Base-by-base conservation (phyloP, 2,113 vertebrate genomes). In the Pipra filicauda region DNA sequence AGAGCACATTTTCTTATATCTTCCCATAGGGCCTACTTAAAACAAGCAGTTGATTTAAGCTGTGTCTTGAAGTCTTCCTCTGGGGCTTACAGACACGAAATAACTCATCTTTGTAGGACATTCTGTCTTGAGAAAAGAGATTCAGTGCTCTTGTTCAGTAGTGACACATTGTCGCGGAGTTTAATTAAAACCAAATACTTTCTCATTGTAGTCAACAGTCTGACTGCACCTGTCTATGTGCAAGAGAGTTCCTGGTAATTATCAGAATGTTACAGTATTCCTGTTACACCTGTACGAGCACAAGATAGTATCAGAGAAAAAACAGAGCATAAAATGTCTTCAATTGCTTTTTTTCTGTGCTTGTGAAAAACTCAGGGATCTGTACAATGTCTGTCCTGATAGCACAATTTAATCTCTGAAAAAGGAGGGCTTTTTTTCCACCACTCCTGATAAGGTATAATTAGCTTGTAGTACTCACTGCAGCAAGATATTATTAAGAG, bases 51-150 rank as follows among this genome's bases (percentile, higher is more conserved):
- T 55, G 71, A 66, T 82, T 80, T 75, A 65, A 82, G 51, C 76
- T 96, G 94, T 93, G 28, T 94, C 79, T 92, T 84, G 54, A 81
- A 90, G 72, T 93, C 95, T 96, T 97, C 96, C 93, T 96, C 48
- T 48, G 33, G 73, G 79, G 44, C 55, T 96, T 92, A 89, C 58
- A 84, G 85, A 94, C 39, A 94, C 16, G 26, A 96, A 95, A 92
- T 66, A 95, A 77, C 49, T 73, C 58, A 93, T 85, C 72, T 75
- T 86, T 94, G 83, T 62, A 77, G 81, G 66, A 41, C n/a, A 74
- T 77, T 81, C 72, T 58, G 54, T 79, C 55, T 88, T 24, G 6
- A 83, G 80, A 96, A 96, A 93, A 79, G 64, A 65, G 28, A 6
- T 91, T 43, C 44, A 43, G 8, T 58, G 26, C 5, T 80, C 37